A percentile compares a stretch with the other conserved stretches of the same genome.
Conservation (phyloP, 2,888 invertebrate genomes). For the Branchipolynoe longqiensis region DNA sequence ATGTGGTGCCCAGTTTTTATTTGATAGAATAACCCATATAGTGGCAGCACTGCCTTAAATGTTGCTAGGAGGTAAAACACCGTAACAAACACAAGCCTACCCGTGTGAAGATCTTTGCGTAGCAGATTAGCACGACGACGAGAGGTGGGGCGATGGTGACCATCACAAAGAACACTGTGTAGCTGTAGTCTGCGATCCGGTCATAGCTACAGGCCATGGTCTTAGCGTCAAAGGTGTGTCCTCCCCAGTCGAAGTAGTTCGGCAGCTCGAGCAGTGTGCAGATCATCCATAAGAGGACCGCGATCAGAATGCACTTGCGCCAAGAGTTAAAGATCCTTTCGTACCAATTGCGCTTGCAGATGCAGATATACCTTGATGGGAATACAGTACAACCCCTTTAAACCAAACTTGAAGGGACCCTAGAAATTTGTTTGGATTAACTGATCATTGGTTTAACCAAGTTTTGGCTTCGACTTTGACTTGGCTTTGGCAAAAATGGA, state of each 20-base stretch:
- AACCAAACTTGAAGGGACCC: too few relatives aligned
- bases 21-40: too few relatives aligned
- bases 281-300: conserved; percentile 68
- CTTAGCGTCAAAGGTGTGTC: conserved; percentile 71
- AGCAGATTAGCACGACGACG: conserved; percentile 67
- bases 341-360: conserved; percentile 68
- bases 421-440: too few relatives aligned
- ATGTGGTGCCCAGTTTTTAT: too few relatives aligned
- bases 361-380: conserved; percentile 71
- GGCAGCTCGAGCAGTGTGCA: conserved; percentile 69
- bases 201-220: conserved; percentile 73
- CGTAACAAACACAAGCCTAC: too few relatives aligned
- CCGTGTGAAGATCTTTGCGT: conserved; percentile 67
- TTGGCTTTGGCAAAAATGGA: too few relatives aligned
- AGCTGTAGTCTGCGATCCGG: conserved; percentile 69
- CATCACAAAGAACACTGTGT: conserved; percentile 70
- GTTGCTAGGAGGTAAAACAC: too few relatives aligned
- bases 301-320: conserved; percentile 68
- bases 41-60: too few relatives aligned
- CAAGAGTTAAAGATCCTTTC: conserved; percentile 67
- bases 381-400: too few relatives aligned
- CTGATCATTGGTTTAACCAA: too few relatives aligned
- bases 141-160: conserved; percentile 69
- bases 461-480: too few relatives aligned
- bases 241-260: conserved; percentile 72